These are phyloP conservation scores for Solenodon paradoxus DNA, from an alignment of 2,113 vertebrate genomes.

Conservation along the genomic window DNA sequence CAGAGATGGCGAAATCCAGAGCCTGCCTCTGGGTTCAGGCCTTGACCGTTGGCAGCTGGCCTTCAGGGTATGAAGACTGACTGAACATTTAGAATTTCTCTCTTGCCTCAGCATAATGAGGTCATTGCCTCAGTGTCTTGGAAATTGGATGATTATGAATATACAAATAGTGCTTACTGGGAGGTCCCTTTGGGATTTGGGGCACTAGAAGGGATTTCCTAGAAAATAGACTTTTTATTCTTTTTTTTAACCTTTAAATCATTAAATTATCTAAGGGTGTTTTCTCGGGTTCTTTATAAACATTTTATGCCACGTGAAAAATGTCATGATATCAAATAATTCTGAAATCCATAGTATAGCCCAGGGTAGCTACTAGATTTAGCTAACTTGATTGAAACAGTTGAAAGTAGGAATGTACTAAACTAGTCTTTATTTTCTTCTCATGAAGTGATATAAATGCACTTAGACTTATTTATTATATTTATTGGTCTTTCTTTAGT, in stretches of 20 bases:
- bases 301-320: background rate
- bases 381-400: background rate
- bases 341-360: background rate
- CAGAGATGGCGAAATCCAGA: background rate
- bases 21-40: background rate
- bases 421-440: too few species aligned
- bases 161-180: background rate
- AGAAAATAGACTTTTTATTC: background rate
- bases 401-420: background rate
- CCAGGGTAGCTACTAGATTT: background rate
- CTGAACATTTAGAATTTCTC: conserved; percentile 2
- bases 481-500: too few species aligned
- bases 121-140: background rate
- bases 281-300: conserved; percentile 2
- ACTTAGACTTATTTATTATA: too few species aligned
- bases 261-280: background rate
- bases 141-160: background rate
- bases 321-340: background rate
- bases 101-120: background rate
- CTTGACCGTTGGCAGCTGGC: background rate
- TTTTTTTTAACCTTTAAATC: background rate
- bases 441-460: too few species aligned
- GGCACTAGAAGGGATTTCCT: background rate
- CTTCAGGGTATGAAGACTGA: background rate
- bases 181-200: background rate